These are phyloP conservation scores for Koerneria pararmatus DNA, from an alignment of 2,888 invertebrate species.

Conservation along the genomic window DNA sequence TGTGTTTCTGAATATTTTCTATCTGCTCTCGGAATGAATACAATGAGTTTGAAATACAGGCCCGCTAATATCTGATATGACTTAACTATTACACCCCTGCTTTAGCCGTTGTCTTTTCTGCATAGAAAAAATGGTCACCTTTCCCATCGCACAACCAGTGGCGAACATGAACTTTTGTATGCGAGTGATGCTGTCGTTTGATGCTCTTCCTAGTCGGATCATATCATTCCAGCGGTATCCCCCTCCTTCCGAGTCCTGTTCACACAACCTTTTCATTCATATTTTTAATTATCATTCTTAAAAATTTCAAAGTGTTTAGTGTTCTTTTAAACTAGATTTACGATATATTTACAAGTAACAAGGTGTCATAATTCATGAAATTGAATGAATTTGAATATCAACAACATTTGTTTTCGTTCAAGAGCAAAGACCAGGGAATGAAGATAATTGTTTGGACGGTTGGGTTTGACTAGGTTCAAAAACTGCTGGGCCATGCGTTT, in stretches of 20 bases:
- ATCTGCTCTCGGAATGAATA: too few species aligned
- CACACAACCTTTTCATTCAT: background rate
- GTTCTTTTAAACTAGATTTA: too few species aligned
- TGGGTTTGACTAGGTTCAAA: too few species aligned
- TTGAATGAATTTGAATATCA: too few species aligned
- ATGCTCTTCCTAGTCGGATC: slow-evolving; percentile 32
- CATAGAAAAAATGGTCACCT: slow-evolving; percentile 19
- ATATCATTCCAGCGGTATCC: slow-evolving; percentile 47
- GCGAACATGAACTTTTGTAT: slow-evolving; percentile 42
- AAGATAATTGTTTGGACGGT: too few species aligned
- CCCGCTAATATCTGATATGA: background rate
- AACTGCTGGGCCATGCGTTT: too few species aligned
- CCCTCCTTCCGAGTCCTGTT: slow-evolving; percentile 40
- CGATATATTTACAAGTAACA: too few species aligned
- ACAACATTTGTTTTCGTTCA: too few species aligned
- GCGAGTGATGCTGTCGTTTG: slow-evolving; percentile 25
- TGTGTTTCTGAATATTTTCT: too few species aligned
- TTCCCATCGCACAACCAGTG: slow-evolving; percentile 46
- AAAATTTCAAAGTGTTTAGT: too few species aligned
- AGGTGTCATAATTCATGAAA: too few species aligned
- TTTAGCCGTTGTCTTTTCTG: background rate
- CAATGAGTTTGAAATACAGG: background rate
- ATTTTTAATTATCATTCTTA: background rate
- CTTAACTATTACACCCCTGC: background rate
- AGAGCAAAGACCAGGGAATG: too few species aligned